Conservation (phyloP, 2,888 invertebrate genomes). For the Teleiodes luculella region DNA sequence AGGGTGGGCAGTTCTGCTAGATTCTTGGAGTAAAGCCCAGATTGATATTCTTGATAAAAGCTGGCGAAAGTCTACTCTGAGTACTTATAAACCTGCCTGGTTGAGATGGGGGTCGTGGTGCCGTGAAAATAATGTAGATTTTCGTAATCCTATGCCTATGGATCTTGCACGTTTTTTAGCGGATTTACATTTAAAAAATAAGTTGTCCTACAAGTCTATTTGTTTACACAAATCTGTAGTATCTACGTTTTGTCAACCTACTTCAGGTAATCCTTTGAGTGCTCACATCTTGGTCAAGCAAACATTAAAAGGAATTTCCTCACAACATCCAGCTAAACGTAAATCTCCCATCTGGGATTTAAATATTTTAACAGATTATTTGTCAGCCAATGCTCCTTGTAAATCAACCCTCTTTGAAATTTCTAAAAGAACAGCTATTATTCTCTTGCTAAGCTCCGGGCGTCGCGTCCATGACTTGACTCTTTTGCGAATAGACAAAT, state of each 20-base stretch:
- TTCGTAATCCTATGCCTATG: constrained; percentile 3
- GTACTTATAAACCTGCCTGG: constrained; percentile 15
- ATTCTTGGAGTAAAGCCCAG: constrained; percentile 6
- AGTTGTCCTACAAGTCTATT: constrained; percentile 16
- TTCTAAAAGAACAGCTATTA: constrained; percentile 16
- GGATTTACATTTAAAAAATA: constrained; percentile 2
- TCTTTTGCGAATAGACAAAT: not conserved
- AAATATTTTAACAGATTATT: constrained; percentile 10
- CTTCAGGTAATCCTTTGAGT: not conserved
- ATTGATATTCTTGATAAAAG: constrained; percentile 3
- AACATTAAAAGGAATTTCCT: constrained; percentile 14
- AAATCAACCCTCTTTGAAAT: constrained; percentile 8
- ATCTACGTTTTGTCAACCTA: constrained; percentile 8
- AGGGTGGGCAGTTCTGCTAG: constrained; percentile 23
- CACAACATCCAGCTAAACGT: not conserved
- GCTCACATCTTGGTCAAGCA: constrained; percentile 7
- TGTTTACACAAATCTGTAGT: constrained; percentile 12
- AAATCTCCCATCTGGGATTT: constrained; percentile 17
- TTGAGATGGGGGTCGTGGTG: constrained; percentile 18
- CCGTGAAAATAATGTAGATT: not conserved
- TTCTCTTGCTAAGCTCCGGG: constrained; percentile 23
- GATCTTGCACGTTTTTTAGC: constrained; percentile 15
- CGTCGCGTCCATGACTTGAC: constrained; percentile 24
- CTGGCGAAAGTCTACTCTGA: constrained; percentile 14
- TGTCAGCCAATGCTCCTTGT: constrained; percentile 6